Evolutionary conservation across 2,888 invertebrate genomes (phyloP).

Genomic region (Clusia tigrina): DNA sequence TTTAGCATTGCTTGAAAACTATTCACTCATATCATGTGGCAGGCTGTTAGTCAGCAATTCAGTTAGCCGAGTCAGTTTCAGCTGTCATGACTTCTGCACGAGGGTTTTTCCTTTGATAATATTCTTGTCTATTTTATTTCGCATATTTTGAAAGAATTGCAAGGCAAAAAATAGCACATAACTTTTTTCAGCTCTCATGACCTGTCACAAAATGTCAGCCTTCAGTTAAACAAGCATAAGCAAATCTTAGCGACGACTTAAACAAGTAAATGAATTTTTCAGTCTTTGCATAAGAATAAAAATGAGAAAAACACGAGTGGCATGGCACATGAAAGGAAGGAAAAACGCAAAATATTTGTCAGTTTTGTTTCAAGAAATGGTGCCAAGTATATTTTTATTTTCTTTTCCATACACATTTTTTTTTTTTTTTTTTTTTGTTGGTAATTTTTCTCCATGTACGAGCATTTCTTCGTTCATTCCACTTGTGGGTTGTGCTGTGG

Average conservation of each 20-base stretch:
- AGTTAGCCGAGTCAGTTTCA: slow-evolving; percentile 31
- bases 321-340: not conserved
- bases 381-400: slow-evolving; percentile 41
- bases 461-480: too few relatives aligned
- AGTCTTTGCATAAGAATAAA: slow-evolving; percentile 31
- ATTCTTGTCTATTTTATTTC: slow-evolving; percentile 19
- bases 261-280: slow-evolving; percentile 50
- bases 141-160: slow-evolving; percentile 12
- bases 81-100: slow-evolving; percentile 30
- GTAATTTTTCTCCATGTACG: too few relatives aligned
- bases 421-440: too few relatives aligned
- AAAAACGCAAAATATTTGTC: slow-evolving; percentile 33
- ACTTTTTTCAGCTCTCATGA: slow-evolving; percentile 56
- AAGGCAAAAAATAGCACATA: slow-evolving; percentile 48
- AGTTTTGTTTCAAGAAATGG: slow-evolving; percentile 41
- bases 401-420: too few relatives aligned
- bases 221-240: slow-evolving; percentile 29
- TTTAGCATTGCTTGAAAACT: too few relatives aligned
- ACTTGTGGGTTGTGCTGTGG: too few relatives aligned
- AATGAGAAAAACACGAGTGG: slow-evolving; percentile 15
- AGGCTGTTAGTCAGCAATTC: slow-evolving; percentile 57
- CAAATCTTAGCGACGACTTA: slow-evolving; percentile 50
- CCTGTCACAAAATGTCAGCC: slow-evolving; percentile 60
- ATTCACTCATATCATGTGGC: slow-evolving; percentile 54
- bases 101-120: slow-evolving; percentile 28